Base-by-base conservation (phyloP, 1,140 invertebrate genomes). In the Bombus confusus region DNA sequence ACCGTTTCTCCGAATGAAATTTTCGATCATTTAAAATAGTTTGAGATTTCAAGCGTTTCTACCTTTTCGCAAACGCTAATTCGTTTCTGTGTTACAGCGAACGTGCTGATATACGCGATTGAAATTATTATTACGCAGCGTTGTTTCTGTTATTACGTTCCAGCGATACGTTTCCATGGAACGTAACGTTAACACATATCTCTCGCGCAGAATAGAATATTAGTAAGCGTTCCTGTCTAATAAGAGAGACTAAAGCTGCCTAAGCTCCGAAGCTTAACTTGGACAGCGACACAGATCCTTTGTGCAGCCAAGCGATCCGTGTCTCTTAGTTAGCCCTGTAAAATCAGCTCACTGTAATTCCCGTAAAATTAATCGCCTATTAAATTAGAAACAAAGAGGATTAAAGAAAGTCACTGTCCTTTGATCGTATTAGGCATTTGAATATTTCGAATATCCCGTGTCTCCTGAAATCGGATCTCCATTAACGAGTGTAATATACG, bases 251-350 rank as follows among this genome's bases (percentile, higher is more conserved):
- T 8, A 62, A 77, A 62, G 75, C 52, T 77, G 1, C 15, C 28
- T 39, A 77, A 62, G 75, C 57, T 77, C 25, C 15, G 34, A 15
- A 59, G 34, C 57, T 77, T 62, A 77, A 77, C 57, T 59, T 39
- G 37, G 34, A 62, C 57, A 77, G 57, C 28, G 75, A n/a, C 57
- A 62, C 34, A 41, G 25, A 77, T 62, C 75, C 75, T 77, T 77
- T 77, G 75, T 62, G 31, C n/a, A 28, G 9, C 31, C 25, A 57
- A 28, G 25, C 12, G 47, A 6, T 75, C 5, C 25, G 6, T 5
- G 25, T 77, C 25, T 77, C 62, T 39, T n/a, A 62, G 28, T 62
- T 59, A 76, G 25, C 31, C 25, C 57, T 62, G 25, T 39, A 18
- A n/a, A 66, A 8, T 66, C 6, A 66, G 8, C 9, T 34, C 13